These are phyloP conservation scores for Athalia cordata DNA, from an alignment of 2,888 invertebrate genomes.

Conservation along the genomic window DNA sequence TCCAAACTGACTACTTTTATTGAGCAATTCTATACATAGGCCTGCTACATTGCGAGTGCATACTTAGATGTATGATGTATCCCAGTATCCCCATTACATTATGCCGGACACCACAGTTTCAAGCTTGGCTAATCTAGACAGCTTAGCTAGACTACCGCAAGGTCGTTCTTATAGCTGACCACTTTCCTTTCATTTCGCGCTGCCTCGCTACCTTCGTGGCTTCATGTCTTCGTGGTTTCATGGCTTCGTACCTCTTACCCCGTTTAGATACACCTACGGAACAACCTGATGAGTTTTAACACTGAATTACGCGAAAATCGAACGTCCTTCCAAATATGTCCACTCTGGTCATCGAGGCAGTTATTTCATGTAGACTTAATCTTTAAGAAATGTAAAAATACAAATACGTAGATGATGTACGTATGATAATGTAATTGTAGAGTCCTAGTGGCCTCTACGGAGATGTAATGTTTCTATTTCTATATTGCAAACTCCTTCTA, in stretches of 20 bases:
- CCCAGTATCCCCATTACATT: background rate
- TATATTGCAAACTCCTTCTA: conserved; percentile 9
- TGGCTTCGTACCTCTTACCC: background rate
- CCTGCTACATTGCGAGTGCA: no score
- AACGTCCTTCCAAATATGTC: no score
- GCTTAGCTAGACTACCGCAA: conserved; percentile 34
- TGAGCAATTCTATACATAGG: no score
- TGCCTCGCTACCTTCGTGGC: conserved; percentile 37
- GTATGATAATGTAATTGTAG: no score
- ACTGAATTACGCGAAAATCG: no score
- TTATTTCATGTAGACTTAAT: no score
- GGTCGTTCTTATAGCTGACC: conserved; percentile 40
- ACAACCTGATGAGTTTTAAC: no score
- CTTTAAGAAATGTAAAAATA: no score
- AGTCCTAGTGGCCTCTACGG: background rate
- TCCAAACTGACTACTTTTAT: no score
- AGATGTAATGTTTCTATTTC: conserved; percentile 4
- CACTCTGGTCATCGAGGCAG: no score
- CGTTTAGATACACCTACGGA: no score
- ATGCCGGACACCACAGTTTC: conserved; percentile 7
- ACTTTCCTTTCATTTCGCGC: conserved; percentile 43
- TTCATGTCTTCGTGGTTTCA: conserved; percentile 11
- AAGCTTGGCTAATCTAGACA: conserved; percentile 30
- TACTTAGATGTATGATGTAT: background rate
- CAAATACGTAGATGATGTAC: no score